phyloP scores from a whole-genome alignment of 2,113 vertebrate genomes.

The Ammospiza nelsoni region DNA sequence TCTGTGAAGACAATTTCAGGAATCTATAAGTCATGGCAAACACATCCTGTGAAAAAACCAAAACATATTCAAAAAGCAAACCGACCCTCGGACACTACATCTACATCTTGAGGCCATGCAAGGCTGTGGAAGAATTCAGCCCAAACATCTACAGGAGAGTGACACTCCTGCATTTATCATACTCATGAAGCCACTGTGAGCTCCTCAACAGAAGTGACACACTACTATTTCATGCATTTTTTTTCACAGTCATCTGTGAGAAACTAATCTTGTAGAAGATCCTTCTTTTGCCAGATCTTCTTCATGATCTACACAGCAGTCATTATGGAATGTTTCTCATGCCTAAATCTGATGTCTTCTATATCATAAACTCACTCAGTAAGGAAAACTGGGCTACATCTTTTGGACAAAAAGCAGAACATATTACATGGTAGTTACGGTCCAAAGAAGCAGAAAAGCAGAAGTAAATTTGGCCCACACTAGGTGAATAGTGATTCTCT shows the following conservation, averaged over 20 bases:
- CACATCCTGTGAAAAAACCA: background rate
- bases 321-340: background rate
- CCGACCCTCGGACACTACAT: background rate
- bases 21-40: background rate
- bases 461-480: background rate
- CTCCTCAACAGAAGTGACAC: background rate
- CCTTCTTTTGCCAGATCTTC: background rate
- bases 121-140: background rate
- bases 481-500: background rate
- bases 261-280: background rate
- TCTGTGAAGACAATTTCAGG: background rate
- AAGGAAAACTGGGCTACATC: background rate
- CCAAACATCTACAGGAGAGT: fast-evolving
- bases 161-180: background rate
- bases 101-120: background rate
- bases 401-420: background rate
- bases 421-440: background rate
- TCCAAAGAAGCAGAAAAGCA: background rate
- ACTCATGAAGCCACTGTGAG: background rate
- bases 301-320: background rate
- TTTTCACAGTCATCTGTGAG: background rate
- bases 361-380: background rate
- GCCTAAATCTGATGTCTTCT: background rate
- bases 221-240: background rate
- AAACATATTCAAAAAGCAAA: background rate